Base-by-base conservation (phyloP, 1,140 invertebrate species). In the Scaptomyza pallida region DNA sequence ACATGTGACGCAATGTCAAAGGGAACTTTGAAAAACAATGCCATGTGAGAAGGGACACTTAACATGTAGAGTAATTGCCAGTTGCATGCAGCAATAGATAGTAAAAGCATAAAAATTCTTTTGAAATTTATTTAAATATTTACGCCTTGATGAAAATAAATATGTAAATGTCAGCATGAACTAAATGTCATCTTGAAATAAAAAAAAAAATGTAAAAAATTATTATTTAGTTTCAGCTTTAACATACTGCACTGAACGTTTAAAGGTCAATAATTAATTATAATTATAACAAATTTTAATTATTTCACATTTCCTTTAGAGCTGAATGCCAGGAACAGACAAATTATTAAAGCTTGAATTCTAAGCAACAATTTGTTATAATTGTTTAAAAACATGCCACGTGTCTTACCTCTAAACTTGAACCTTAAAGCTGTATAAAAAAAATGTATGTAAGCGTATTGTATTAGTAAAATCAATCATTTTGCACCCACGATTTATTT, bases 1-100 rank as follows among this genome's bases (percentile, higher is more conserved):
- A 19, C 12, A 62, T 44, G 17, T 44, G 23, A 1, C 19, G 15
- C n/a, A 60, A 60, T 60, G 33, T 60, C 19, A 50, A 26, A n/a
- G 45, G 13, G 4, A 37, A 12, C 9, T 60, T 40, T 21, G n/a
- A 5, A 19, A 19, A 23, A 12, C 35, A 13, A 12, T 35, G 12
- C 0, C 13, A 12, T 41, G 51, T 6, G 23, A 2, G 26, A 23
- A 2, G n/a, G 26, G 15, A 6, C 33, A 37, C 12, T 1, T 26
- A 4, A 26, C 2, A 6, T 21, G 19, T 2, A 17, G 16, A 5
- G 6, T 12, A n/a, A 37, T 37, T 37, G n/a, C 30, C 19, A 13
- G 15, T 13, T 19, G 17, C 17, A 37, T 8, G 5, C 12, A 17
- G 10, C 16, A 4, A 26, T 5, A 26, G 23, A 26, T 26, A 26